These are phyloP conservation scores for Coregonus sp. DNA, from an alignment of 2,797 vertebrate species.

Conservation along the genomic window DNA sequence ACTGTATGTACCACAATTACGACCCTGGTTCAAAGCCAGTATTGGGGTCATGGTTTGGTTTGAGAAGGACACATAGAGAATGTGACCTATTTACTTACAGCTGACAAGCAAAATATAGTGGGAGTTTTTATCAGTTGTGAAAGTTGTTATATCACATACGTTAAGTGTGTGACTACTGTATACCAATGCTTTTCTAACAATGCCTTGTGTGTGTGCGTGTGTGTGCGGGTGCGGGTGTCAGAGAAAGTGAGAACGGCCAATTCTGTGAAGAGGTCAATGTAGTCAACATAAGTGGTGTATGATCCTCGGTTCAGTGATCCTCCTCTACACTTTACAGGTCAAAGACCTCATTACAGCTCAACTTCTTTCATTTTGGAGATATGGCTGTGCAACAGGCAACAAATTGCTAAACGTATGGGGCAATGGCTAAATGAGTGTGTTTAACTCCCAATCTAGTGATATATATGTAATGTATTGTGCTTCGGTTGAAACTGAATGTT, in stretches of 20 bases:
- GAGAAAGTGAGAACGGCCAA: conserved; percentile 41
- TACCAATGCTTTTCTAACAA: conserved; percentile 12
- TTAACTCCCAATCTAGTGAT: conserved; percentile 37
- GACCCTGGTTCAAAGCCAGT: neutral
- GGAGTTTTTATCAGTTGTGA: neutral
- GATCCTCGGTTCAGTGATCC: conserved; percentile 47
- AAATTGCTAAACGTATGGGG: conserved; percentile 12
- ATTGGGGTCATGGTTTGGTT: neutral
- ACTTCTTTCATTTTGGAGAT: conserved; percentile 6
- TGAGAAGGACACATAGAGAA: neutral
- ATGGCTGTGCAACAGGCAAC: neutral
- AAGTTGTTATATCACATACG: neutral
- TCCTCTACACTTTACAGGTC: conserved; percentile 41
- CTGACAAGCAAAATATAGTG: neutral
- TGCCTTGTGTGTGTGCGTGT: neutral
- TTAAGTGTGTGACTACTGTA: conserved; percentile 1
- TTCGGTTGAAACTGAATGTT: conserved; percentile 32
- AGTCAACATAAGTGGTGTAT: conserved; percentile 55
- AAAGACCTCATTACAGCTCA: conserved; percentile 38
- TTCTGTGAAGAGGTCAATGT: conserved; percentile 60
- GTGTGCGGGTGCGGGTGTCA: neutral
- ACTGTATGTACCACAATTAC: neutral
- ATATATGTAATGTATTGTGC: conserved; percentile 48
- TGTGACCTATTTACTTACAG: conserved; percentile 4
- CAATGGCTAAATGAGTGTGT: conserved; percentile 48